phyloP scores from a whole-genome alignment of 2,888 invertebrate species.

The Drosophila nr. perissopoda region DNA sequence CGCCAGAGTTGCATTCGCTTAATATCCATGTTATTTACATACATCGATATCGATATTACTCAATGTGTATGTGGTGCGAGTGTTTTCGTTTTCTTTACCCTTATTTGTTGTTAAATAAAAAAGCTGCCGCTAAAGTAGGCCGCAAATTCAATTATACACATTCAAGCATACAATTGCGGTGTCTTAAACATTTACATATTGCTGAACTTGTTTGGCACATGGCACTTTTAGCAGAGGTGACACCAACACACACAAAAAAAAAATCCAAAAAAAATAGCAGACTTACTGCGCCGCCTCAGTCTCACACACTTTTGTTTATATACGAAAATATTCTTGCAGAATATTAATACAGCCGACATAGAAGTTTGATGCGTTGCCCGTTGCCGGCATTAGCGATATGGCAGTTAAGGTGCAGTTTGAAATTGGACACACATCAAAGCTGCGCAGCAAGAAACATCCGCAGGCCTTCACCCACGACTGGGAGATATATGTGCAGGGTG shows the following conservation, averaged over 20 bases:
- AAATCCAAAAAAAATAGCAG: slow-evolving; percentile 25
- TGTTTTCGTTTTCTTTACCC: slow-evolving; percentile 56
- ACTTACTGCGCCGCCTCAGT: slow-evolving; percentile 45
- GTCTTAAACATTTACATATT: slow-evolving; percentile 13
- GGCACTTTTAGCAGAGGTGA: slow-evolving; percentile 8
- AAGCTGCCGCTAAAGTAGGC: slow-evolving; percentile 13
- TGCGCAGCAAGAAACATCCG: slow-evolving; percentile 92
- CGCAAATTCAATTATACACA: neutral
- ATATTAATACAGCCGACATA: slow-evolving; percentile 20
- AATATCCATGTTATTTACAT: slow-evolving; percentile 44
- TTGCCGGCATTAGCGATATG: slow-evolving; percentile 84
- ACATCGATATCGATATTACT: slow-evolving; percentile 51
- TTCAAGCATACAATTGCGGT: neutral
- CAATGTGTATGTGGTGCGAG: slow-evolving; percentile 63
- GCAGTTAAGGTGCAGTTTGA: slow-evolving; percentile 93
- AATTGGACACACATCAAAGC: slow-evolving; percentile 95
- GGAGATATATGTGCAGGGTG: slow-evolving; percentile 96
- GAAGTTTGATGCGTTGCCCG: slow-evolving; percentile 42
- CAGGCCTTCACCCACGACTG: slow-evolving; percentile 99
- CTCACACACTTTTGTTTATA: slow-evolving; percentile 47
- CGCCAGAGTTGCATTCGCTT: slow-evolving; percentile 36
- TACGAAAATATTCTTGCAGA: slow-evolving; percentile 27
- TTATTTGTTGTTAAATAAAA: slow-evolving; percentile 46
- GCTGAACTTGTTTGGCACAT: slow-evolving; percentile 17
- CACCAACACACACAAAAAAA: slow-evolving; percentile 26